Evolutionary conservation across 2,113 vertebrate genomes (phyloP).

Genomic region (Oreocharis arfaki): DNA sequence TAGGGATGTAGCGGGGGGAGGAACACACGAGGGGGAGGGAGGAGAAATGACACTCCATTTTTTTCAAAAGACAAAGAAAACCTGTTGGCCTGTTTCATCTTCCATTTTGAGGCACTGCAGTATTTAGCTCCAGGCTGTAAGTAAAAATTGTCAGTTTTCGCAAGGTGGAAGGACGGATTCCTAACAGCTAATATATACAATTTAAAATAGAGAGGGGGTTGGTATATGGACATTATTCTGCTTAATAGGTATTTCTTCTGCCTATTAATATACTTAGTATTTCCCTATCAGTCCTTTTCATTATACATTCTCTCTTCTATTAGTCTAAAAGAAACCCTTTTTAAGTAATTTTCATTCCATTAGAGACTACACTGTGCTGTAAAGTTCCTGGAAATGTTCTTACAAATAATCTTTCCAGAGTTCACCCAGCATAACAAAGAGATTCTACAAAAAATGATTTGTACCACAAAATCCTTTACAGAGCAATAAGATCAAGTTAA

Average conservation of each 20-base stretch:
- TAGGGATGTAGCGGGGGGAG: background rate
- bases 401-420: slow-evolving; percentile 49
- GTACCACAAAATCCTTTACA: slow-evolving; percentile 61
- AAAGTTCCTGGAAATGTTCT: slow-evolving; percentile 26
- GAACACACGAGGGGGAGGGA: background rate
- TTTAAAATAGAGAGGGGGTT: background rate
- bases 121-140: slow-evolving; percentile 34
- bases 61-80: slow-evolving; percentile 53
- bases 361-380: background rate
- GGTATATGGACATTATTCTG: background rate
- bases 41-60: slow-evolving; percentile 41
- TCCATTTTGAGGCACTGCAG: slow-evolving; percentile 37
- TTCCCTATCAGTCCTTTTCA: background rate
- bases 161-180: background rate
- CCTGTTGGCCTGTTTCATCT: slow-evolving; percentile 58
- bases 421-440: slow-evolving; percentile 62
- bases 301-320: background rate
- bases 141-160: slow-evolving; percentile 22
- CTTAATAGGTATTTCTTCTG: background rate
- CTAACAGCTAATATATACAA: slow-evolving; percentile 9
- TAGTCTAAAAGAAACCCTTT: background rate
- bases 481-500: slow-evolving; percentile 66
- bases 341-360: slow-evolving; percentile 21
- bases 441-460: slow-evolving; percentile 67
- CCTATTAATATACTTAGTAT: background rate